Conservation (phyloP, 2,888 invertebrate genomes). For the Celastrina argiolus region DNA sequence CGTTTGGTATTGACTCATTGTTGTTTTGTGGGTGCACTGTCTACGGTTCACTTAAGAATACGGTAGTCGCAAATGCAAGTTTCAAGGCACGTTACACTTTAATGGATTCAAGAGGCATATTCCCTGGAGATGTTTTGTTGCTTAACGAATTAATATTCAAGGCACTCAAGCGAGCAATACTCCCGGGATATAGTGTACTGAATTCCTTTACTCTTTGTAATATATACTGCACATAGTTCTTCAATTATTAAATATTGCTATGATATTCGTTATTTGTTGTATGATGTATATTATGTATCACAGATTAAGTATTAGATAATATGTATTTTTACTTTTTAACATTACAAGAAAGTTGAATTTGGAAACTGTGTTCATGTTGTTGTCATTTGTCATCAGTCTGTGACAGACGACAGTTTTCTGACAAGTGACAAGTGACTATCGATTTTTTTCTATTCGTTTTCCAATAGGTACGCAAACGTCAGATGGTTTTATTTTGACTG, state of each 20-base stretch:
- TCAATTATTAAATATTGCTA: not conserved
- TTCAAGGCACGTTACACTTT: not conserved
- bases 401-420: too few species aligned
- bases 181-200: not conserved
- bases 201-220: not conserved
- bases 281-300: too few species aligned
- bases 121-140: not conserved
- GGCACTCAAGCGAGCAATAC: not conserved
- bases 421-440: too few species aligned
- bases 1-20: conserved; percentile 64
- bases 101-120: not conserved
- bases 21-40: conserved; percentile 10
- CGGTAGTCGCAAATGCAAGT: not conserved
- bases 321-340: too few species aligned
- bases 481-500: too few species aligned
- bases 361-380: too few species aligned
- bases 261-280: not conserved
- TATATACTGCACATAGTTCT: not conserved
- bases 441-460: too few species aligned
- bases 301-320: too few species aligned
- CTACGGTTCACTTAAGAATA: not conserved
- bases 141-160: not conserved
- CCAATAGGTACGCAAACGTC: too few species aligned
- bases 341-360: too few species aligned
- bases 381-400: too few species aligned